A percentile compares a stretch with the other conserved stretches of the same genome.
Conservation (phyloP, 2,113 vertebrate species). For the Odocoileus hemionus region DNA sequence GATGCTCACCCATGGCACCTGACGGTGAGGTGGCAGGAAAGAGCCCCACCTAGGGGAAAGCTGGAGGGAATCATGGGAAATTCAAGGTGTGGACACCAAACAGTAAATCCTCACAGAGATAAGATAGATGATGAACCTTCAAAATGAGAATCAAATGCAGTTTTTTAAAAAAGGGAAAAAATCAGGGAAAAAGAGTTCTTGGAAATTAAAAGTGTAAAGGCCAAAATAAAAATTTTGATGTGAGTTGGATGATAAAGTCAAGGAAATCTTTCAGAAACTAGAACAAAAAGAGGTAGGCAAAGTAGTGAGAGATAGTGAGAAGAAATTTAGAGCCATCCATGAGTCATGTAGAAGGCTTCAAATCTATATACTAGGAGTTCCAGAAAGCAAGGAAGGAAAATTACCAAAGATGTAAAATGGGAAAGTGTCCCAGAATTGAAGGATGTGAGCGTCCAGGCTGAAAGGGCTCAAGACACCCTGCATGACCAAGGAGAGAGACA, state of each 20-base stretch:
- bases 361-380: neutral
- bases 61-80: neutral
- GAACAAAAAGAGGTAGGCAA: neutral
- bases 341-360: neutral
- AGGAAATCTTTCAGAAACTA: neutral
- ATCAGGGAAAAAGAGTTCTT: too few relatives aligned
- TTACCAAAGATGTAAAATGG: neutral
- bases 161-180: neutral
- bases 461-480: neutral
- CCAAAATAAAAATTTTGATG: neutral
- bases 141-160: neutral
- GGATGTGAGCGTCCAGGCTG: neutral
- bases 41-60: neutral
- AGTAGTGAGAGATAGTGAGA: neutral
- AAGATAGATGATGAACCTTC: accelerated
- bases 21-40: neutral
- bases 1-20: neutral
- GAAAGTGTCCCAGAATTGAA: neutral
- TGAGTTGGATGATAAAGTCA: neutral
- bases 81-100: too few relatives aligned
- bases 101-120: neutral
- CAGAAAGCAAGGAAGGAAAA: neutral
- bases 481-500: neutral
- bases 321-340: neutral
- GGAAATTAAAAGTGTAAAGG: neutral